Percentiles rank a stretch among this genome's conserved stretches.
These are phyloP conservation scores for Bombus waltoni DNA, from an alignment of 1,140 invertebrate species.

Conservation along the genomic window DNA sequence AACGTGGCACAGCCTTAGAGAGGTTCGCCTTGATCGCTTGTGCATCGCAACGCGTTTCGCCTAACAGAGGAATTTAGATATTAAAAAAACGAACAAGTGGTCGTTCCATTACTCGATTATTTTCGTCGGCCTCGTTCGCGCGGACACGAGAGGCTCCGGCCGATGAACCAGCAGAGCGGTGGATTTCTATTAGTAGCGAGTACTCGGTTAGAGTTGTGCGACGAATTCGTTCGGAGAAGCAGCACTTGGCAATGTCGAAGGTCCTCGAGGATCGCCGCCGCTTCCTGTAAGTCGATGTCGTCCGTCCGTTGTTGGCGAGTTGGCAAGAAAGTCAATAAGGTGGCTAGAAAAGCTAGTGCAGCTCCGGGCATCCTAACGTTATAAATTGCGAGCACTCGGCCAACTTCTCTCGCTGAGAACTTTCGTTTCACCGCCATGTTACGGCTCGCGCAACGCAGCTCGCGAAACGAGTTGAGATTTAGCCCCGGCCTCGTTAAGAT, in stretches of 20 bases:
- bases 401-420: background rate
- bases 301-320: background rate
- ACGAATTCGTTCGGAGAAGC: background rate
- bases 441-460: background rate
- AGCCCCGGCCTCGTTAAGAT: background rate
- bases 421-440: background rate
- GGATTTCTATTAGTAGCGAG: background rate
- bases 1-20: too few species aligned
- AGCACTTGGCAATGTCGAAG: background rate
- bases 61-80: too few species aligned
- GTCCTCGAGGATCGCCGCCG: background rate
- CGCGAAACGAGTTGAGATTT: background rate
- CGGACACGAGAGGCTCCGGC: too few species aligned
- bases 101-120: too few species aligned
- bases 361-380: background rate
- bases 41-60: too few species aligned
- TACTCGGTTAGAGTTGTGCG: background rate
- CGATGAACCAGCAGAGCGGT: background rate
- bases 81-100: too few species aligned
- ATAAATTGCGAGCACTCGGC: background rate
- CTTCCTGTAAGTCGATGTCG: background rate
- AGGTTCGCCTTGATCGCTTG: too few species aligned
- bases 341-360: background rate
- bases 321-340: slow-evolving; percentile 1
- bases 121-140: too few species aligned